Conservation (phyloP, 2,888 invertebrate species). For the Thymelicus sylvestris region DNA sequence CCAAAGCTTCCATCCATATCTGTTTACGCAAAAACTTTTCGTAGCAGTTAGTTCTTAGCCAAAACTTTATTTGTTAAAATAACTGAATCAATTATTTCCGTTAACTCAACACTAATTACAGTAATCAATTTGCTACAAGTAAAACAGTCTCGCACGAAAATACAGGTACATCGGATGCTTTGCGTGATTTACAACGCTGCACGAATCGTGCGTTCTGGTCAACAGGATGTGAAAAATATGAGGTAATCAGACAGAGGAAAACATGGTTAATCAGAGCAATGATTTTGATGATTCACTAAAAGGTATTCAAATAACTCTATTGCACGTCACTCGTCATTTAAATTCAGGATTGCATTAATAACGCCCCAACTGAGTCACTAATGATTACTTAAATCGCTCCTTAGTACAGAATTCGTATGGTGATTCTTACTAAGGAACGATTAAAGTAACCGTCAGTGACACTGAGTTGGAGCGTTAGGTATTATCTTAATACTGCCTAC, state of each 20-base stretch:
- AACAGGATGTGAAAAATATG: slow-evolving; percentile 34
- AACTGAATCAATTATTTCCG: slow-evolving; percentile 1
- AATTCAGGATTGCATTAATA: too few relatives aligned
- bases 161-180: slow-evolving; percentile 20
- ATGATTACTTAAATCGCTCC: too few relatives aligned
- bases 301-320: not conserved
- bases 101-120: slow-evolving; percentile 4
- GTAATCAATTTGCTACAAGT: slow-evolving; percentile 13
- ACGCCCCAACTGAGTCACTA: too few relatives aligned
- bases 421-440: too few relatives aligned
- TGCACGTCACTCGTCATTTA: too few relatives aligned
- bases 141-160: slow-evolving; percentile 16
- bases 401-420: too few relatives aligned
- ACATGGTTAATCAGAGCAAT: slow-evolving; percentile 22
- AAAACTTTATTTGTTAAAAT: not conserved
- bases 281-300: slow-evolving; percentile 16
- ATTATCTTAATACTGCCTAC: too few relatives aligned
- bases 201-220: slow-evolving; percentile 13
- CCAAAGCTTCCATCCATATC: too few relatives aligned
- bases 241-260: slow-evolving; percentile 23
- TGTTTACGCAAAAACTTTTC: too few relatives aligned
- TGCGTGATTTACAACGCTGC: slow-evolving; percentile 17
- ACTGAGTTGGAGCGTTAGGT: too few relatives aligned
- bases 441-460: too few relatives aligned
- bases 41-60: too few relatives aligned